Conservation (phyloP, 2,797 vertebrate species). For the Takifugu rubripes region DNA sequence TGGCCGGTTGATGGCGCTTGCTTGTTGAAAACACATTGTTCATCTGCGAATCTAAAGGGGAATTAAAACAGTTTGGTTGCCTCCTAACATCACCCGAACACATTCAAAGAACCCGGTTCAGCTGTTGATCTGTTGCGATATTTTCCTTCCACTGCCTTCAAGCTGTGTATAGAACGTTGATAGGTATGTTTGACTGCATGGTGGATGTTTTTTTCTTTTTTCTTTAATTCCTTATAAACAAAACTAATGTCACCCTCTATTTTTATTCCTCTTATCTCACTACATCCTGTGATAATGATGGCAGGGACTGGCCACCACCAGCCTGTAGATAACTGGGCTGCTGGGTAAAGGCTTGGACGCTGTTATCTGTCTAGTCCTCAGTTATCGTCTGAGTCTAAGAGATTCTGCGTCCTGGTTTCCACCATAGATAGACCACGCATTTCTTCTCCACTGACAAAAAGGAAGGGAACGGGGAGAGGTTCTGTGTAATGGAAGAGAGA, state of each 20-base stretch:
- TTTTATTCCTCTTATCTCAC: slow-evolving; percentile 1
- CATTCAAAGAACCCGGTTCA: slow-evolving; percentile 4
- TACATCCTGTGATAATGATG: background rate
- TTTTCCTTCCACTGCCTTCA: slow-evolving; percentile 9
- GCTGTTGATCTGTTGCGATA: background rate
- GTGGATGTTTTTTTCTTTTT: no score
- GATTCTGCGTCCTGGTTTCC: slow-evolving; percentile 28
- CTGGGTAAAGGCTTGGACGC: background rate
- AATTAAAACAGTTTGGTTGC: slow-evolving; percentile 32
- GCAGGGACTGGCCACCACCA: background rate
- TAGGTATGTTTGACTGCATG: background rate
- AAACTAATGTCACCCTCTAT: background rate
- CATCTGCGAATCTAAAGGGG: slow-evolving; percentile 35
- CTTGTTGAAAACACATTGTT: slow-evolving; percentile 50
- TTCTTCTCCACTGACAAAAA: slow-evolving; percentile 3
- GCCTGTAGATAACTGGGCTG: background rate
- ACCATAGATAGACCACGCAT: slow-evolving; percentile 16
- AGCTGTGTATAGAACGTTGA: background rate
- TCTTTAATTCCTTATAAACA: background rate
- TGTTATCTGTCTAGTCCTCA: slow-evolving; percentile 34
- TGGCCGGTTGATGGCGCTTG: slow-evolving; percentile 8
- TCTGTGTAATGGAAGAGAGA: slow-evolving; percentile 51
- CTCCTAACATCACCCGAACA: background rate
- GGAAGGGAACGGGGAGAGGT: slow-evolving; percentile 21
- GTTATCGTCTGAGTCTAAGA: slow-evolving; percentile 43